Base-by-base conservation (phyloP, 2,888 invertebrate species). In the Archaeoteleia sp. region DNA sequence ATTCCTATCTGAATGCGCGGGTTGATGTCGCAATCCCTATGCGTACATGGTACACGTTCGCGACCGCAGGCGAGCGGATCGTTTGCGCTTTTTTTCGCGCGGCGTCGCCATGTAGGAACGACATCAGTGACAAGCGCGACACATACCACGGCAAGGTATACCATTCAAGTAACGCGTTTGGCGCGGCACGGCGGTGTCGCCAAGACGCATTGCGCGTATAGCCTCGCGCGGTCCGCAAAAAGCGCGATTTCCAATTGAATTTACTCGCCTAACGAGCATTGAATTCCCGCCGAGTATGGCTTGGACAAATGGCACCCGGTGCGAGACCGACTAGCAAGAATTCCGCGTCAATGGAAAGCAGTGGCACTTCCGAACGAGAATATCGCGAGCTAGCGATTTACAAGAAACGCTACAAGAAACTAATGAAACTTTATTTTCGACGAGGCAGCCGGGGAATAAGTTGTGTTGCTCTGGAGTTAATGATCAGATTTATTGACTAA, bases 181-280 rank as follows among this genome's bases (percentile, higher is more conserved):
- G n/a, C 43, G 12, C 39, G 12, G 65, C 42, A 42, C 48, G 49
- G 54, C 69, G 62, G 79, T 82, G 78, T 82, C 81, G 73, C 80
- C 72, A 76, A 78, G 82, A 81, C 78, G 76, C 78, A 80, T 82
- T 77, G 81, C 80, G 78, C 80, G 78, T 76, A 73, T 67, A 68
- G 67, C 46, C 20, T 61, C 60, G 54, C 45, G 57, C 63, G 54
- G 74, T 75, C 70, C 72, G 72, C 74, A 76, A 79, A 79, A 78
- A 78, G 73, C 58, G 54, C 48, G 70, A 8, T 68, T 61, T 53
- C 48, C 61, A 65, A 53, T 60, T 65, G 66, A 70, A 67, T 67
- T 70, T 70, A 70, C 55, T 54, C 62, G 61, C 70, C 54, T 70
- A 70, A 70, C 70, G 62, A 67, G 70, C 66, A 46, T 35, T 25